Evolutionary conservation across 92 coral and sea anemone species (phyloP), one percentile per base, ranked within the genome.

Genomic region (Muricea muricata): DNA sequence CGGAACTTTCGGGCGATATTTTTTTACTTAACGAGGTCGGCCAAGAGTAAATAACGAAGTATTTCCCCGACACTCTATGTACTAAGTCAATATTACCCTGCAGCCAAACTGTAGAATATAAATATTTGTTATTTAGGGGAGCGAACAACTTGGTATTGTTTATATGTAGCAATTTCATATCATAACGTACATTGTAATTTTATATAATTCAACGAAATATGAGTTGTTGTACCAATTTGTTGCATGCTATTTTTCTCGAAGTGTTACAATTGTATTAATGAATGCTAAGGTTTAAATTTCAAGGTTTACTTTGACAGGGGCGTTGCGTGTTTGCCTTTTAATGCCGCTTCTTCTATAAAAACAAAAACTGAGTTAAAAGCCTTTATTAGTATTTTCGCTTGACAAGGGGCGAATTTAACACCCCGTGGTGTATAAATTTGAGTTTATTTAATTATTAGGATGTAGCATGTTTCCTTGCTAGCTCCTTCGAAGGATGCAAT

Each of bases 101-200:
- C 21, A 34, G 76, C 55, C 14, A 37, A 37, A 21, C 30, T 20
- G 20, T 7, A 35, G 33, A 30, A 25, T 74, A 42, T 37, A 54
- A 78, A 57, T 78, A 78, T 78, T 78, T 78, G 71, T 24, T 1
- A 32, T n/a, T n/a, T n/a, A n/a, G 67, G 23, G 26, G 68, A 76
- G 31, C 18, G 23, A 28, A 56, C 52, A 32, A 39, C 31, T 54
- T 18, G 13, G 37, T 39, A 52, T 56, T 40, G 34, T 6, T n/a
- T n/a, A n/a, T 57, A 8, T 29, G 71, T 56, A 46, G 72, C 71
- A 78, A 78, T 35, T 78, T 8, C 1, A 33, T 57, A 78, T 78
- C 58, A 77, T 70, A 78, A 65, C 29, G n/a, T 17, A 7, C 13
- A 18, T 12, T 35, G 5, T 26, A 25, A 4, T 35, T 18, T 42